Conservation (phyloP, 1,140 invertebrate genomes). For the Drosophila murphyi region DNA sequence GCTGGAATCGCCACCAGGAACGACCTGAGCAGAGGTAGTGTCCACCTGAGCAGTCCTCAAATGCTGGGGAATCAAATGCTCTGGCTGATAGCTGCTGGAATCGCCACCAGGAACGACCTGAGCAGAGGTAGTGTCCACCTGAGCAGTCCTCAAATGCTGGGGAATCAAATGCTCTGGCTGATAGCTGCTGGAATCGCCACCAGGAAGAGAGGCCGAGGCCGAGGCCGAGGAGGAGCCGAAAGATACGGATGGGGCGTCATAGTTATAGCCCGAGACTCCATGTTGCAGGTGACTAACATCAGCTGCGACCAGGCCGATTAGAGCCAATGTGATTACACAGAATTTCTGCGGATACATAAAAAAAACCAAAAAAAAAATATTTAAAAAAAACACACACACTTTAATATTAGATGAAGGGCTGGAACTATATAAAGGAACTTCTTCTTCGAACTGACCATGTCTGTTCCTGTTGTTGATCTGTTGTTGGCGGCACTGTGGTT, state of each 20-base stretch:
- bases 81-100: slow-evolving; percentile 53
- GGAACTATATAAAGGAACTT: neutral
- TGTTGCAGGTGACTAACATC: slow-evolving; percentile 71
- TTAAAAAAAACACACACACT: neutral
- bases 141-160: slow-evolving; percentile 3
- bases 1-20: slow-evolving; percentile 32
- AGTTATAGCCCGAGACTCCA: slow-evolving; percentile 51
- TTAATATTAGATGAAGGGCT: neutral
- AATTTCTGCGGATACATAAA: slow-evolving; percentile 45
- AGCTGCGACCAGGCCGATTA: slow-evolving; percentile 55
- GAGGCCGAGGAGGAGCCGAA: slow-evolving; percentile 2
- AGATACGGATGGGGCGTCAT: slow-evolving; percentile 13
- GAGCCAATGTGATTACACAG: slow-evolving; percentile 57
- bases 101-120: slow-evolving; percentile 28
- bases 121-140: neutral
- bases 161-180: slow-evolving; percentile 42
- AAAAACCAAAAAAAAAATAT: neutral
- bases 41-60: neutral
- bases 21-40: too few species aligned
- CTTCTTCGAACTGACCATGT: slow-evolving; percentile 66
- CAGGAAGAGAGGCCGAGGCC: slow-evolving; percentile 3
- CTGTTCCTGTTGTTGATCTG: slow-evolving; percentile 50
- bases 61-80: slow-evolving; percentile 26
- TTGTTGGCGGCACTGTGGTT: slow-evolving; percentile 49
- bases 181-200: slow-evolving; percentile 41